A percentile compares a stretch with the other conserved stretches of the same genome.
phyloP scores from a whole-genome alignment of 1,140 invertebrate genomes.

The Colletes gigas region DNA sequence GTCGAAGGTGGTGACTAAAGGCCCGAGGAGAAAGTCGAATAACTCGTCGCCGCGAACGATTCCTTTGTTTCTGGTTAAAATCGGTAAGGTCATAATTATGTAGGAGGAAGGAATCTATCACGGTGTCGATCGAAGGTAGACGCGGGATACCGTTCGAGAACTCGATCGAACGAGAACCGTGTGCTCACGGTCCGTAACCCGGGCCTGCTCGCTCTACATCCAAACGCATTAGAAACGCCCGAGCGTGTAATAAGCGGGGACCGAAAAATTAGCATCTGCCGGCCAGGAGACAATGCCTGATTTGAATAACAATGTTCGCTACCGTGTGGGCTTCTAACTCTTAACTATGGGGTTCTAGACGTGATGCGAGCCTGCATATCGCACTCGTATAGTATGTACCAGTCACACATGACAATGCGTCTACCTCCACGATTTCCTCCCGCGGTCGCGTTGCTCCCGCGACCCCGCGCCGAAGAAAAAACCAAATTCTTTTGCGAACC shows the following conservation, averaged over 20 bases:
- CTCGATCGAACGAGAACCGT: constrained; percentile 22
- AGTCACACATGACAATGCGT: constrained; percentile 54
- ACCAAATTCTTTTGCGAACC: not conserved
- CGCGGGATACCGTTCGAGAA: not conserved
- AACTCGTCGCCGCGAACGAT: constrained; percentile 35
- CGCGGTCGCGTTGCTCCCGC: constrained; percentile 42
- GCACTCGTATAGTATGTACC: constrained; percentile 32
- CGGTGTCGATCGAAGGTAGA: not conserved
- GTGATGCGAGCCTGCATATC: constrained; percentile 59
- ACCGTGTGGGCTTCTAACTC: constrained; percentile 80
- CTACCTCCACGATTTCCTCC: constrained; percentile 61
- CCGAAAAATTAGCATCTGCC: constrained; percentile 78
- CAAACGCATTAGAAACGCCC: constrained; percentile 75
- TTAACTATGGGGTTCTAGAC: constrained; percentile 65
- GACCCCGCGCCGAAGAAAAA: constrained; percentile 2
- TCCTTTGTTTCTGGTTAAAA: constrained; percentile 57
- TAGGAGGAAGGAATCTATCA: constrained; percentile 13
- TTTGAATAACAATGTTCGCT: constrained; percentile 81
- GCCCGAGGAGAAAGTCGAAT: constrained; percentile 45
- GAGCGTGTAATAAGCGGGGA: constrained; percentile 75
- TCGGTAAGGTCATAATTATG: constrained; percentile 40
- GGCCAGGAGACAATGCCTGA: constrained; percentile 76
- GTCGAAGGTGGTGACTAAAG: not conserved
- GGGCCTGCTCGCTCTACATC: constrained; percentile 72
- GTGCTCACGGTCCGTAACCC: constrained; percentile 1